These are phyloP conservation scores for Leptopilina boulardi DNA, from an alignment of 1,140 invertebrate genomes.

Conservation along the genomic window DNA sequence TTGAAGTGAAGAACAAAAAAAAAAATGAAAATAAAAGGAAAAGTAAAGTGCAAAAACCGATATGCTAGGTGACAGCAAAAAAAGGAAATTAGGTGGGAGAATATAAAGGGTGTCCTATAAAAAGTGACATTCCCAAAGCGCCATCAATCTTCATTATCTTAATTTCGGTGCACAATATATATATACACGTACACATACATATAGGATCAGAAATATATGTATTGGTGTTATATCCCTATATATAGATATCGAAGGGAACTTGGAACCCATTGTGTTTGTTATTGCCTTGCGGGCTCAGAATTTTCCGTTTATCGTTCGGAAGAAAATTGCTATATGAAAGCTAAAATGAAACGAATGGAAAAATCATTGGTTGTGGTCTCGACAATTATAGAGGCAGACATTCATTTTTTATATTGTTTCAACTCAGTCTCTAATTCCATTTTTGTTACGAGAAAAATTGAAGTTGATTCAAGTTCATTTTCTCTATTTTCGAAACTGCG, in stretches of 20 bases:
- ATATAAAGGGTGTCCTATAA: constrained; percentile 41
- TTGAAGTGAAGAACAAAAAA: background rate
- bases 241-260: background rate
- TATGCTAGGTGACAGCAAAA: constrained; percentile 22
- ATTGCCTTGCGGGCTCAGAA: constrained; percentile 24
- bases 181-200: too few relatives aligned
- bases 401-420: background rate
- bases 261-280: constrained; percentile 17
- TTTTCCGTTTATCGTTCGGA: constrained; percentile 16
- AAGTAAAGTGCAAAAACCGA: constrained; percentile 29
- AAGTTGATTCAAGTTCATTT: background rate
- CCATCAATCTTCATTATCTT: constrained; percentile 60
- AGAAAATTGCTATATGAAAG: constrained; percentile 7
- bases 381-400: constrained; percentile 8
- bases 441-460: background rate
- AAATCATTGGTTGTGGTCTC: constrained; percentile 1
- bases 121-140: constrained; percentile 47
- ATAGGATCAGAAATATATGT: background rate
- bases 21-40: constrained; percentile 16
- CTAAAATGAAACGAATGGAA: background rate
- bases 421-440: background rate
- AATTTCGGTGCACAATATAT: constrained; percentile 39
- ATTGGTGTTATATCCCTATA: constrained; percentile 22
- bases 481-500: background rate
- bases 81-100: constrained; percentile 26